Evolutionary conservation across 2,113 vertebrate species (phyloP), one percentile per base, ranked within the genome.

Genomic region (Tragelaphus strepsiceros): DNA sequence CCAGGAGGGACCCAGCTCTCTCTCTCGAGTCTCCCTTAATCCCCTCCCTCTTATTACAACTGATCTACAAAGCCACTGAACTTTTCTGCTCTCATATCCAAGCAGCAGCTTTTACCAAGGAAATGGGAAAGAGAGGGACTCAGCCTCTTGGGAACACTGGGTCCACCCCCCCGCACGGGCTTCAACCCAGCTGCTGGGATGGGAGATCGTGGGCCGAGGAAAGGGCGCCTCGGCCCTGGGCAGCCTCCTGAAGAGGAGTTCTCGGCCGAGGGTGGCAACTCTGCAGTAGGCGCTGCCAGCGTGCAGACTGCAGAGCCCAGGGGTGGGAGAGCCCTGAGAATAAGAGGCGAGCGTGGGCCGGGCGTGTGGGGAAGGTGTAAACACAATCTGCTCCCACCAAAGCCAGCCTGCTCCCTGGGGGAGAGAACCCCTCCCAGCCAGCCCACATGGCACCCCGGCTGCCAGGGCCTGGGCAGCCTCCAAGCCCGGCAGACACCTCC

Each of bases 371-470:
- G 81, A 95, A 94, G 97, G 97, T 91, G 90, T 98, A 95, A 97
- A 97, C 97, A 98, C 97, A 97, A 56, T 58, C 96, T 96, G 96
- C 97, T 97, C 97, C 96, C 96, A 54, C 96, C 74, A 53, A 93
- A 93, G 96, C 96, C 95, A 91, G 82, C 89, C 96, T 96, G 96
- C 88, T 90, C 86, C 90, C 91, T 35, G 62, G 71, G 87, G 96
- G 54, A 39, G 58, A 89, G 49, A 62, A 49, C 89, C 89, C 92
- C 86, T 61, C 97, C 94, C 39, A 19, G 58, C 93, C 71, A 26
- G 86, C 96, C 94, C 97, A 98, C 98, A 97, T 64, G 92, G 94
- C 86, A 28, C 85, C 85, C 88, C 67, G 92, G 91, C 97, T 85
- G 87, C 94, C 61, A 54, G 88, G 32, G 43, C 56, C 86, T 71